Conservation (phyloP, 2,888 invertebrate genomes). For the Plutella xylostella region DNA sequence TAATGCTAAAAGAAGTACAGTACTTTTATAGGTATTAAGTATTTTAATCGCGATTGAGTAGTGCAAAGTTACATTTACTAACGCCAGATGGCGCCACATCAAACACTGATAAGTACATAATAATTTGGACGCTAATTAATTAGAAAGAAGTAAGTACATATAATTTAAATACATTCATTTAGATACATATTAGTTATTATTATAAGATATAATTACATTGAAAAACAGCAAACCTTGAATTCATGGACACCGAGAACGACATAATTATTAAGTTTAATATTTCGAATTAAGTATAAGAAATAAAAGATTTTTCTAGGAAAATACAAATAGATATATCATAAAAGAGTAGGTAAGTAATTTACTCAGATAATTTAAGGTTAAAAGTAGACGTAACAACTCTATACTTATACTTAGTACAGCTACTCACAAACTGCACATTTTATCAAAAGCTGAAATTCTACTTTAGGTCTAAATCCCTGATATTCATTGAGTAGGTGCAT, state of each 20-base stretch:
- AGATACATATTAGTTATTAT: constrained; percentile 8
- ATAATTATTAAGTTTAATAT: constrained; percentile 23
- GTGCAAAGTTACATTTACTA: too few species aligned
- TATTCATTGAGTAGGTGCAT: too few species aligned
- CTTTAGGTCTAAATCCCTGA: too few species aligned
- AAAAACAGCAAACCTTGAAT: constrained; percentile 48
- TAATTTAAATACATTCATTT: constrained; percentile 11
- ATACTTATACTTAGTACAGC: neutral
- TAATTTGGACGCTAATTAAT: constrained; percentile 38
- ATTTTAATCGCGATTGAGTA: too few species aligned
- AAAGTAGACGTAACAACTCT: too few species aligned
- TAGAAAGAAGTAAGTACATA: constrained; percentile 23
- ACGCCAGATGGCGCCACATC: neutral
- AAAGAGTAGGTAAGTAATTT: too few species aligned
- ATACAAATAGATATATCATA: too few species aligned
- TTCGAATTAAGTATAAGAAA: constrained; percentile 29
- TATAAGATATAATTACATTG: constrained; percentile 29
- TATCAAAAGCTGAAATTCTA: too few species aligned
- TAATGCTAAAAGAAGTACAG: constrained; percentile 3
- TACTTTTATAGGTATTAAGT: neutral
- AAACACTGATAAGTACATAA: neutral
- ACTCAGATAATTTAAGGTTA: too few species aligned
- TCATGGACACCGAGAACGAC: constrained; percentile 53
- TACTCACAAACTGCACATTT: too few species aligned
- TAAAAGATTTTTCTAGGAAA: too few species aligned